Base-by-base conservation (phyloP, 2,888 invertebrate species). In the Acleris emargana region DNA sequence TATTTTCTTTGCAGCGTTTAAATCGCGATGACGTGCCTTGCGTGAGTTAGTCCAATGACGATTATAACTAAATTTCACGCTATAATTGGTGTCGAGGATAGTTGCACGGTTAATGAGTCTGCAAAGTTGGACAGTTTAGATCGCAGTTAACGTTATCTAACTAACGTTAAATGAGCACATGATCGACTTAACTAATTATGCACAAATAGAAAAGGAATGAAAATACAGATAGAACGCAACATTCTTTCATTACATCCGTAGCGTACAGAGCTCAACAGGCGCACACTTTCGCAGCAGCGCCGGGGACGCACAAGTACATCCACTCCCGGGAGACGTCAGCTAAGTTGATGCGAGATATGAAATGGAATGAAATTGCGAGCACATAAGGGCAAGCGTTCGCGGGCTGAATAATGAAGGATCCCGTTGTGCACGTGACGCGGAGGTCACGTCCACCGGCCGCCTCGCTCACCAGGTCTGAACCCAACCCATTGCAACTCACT, bases 391-490 rank as follows among this genome's bases (percentile, higher is more conserved):
- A 76, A 70, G 73, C 74, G 79, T 77, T 82, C 76, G 80, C 73
- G 71, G 70, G 73, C 73, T 81, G 84, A 84, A 86, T 88, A 84
- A 86, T 86, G 85, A 86, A 83, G 78, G 78, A 77, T 79, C 76
- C 76, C 76, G 80, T 83, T 83, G 83, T 83, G 74, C 75, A 73
- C 73, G 75, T 76, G 69, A 69, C 76, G 76, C 84, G 80, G 86
- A 83, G 90, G 88, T 89, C 89, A 89, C 85, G 87, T 88, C 76
- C 80, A 72, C 64, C 69, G 73, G 77, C 75, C 78, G 76, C 76
- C 73, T 74, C 38, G 80, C 78, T 80, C 77, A 78, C 78, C 77
- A 75, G 86, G 86, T 88, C 84, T 86, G 83, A 76, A 84, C 75
- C 81, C 76, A 69, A 63, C 69, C 68, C 69, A 62, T 68, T 72